Conservation (phyloP, 1,140 invertebrate genomes). For the Pseudachorutes palmiensis region DNA sequence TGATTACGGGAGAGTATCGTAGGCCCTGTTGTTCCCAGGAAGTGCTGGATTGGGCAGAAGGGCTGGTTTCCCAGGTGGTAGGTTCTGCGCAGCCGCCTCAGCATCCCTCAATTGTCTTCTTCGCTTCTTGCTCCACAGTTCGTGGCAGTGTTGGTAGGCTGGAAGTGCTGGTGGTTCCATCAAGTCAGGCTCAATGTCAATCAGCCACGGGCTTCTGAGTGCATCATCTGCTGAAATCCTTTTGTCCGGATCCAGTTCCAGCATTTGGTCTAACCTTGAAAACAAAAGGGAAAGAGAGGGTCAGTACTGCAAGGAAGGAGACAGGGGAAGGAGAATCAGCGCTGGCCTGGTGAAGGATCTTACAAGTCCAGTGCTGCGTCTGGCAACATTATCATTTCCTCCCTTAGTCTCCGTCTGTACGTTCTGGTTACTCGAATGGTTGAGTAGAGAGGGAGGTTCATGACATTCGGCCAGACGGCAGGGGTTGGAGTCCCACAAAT, state of each 20-base stretch:
- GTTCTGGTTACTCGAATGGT: slow-evolving; percentile 85
- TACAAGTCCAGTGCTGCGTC: slow-evolving; percentile 71
- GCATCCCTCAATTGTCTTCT: slow-evolving; percentile 63
- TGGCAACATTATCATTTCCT: slow-evolving; percentile 91
- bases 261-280: slow-evolving; percentile 78
- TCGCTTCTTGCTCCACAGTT: slow-evolving; percentile 94
- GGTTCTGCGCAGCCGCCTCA: slow-evolving; percentile 54
- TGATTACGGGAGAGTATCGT: slow-evolving; percentile 9
- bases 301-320: neutral
- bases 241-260: slow-evolving; percentile 88
- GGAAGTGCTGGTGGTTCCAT: slow-evolving; percentile 76
- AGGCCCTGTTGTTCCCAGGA: neutral
- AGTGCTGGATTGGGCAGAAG: neutral
- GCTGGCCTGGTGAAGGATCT: slow-evolving; percentile 13
- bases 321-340: neutral
- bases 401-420: slow-evolving; percentile 75
- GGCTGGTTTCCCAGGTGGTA: slow-evolving; percentile 16
- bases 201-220: slow-evolving; percentile 87
- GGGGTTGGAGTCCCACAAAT: slow-evolving; percentile 93
- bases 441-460: slow-evolving; percentile 85
- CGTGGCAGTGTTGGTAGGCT: slow-evolving; percentile 96
- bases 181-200: slow-evolving; percentile 76
- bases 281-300: neutral
- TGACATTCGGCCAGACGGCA: slow-evolving; percentile 95
- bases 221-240: slow-evolving; percentile 91